Base-by-base conservation (phyloP, 2,888 invertebrate genomes). In the Leptinotarsa haldemani region DNA sequence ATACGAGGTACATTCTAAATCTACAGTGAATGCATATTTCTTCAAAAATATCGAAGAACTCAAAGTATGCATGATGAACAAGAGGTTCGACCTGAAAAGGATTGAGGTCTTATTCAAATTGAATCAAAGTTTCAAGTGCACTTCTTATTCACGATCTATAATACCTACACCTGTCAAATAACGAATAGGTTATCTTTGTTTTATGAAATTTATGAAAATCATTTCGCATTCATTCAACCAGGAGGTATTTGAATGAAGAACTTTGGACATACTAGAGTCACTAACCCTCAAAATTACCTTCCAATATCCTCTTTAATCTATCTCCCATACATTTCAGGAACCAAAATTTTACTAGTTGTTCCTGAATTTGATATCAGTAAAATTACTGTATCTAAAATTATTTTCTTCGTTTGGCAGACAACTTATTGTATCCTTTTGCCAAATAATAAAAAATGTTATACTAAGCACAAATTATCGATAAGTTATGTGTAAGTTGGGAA, bases 381-480 rank as follows among this genome's bases (percentile, higher is more conserved):
- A n/a, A 30, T 7, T 16, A 48, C 66, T 48, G 16, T 66, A 47
- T 22, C 61, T 20, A 53, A 53, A 58, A 56, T 22, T 58, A 66
- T 67, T 66, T 22, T 40, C 48, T 46, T 69, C 48, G n/a, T 63
- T 68, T 50, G 56, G 58, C 53, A 69, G 65, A 72, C 46, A 67
- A 40, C 58, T 64, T 53, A 30, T 30, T 61, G 53, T 76, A 77
- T 75, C 71, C 70, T 77, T 78, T 74, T 79, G 79, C 80, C 78
- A 79, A 79, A 79, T 75, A 40, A 73, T 74, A 75, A 76, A 74
- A 78, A 56, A 68, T 68, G 46, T 79, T 74, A 76, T 74, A 78
- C 73, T 78, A 84, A 85, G 86, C 86, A 86, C 86, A 86, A 86
- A 85, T 84, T 86, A 86, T 83, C 76, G 81, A 81, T 86, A 85